phyloP scores from a whole-genome alignment of 2,113 vertebrate genomes.

The Chaetops frenatus region DNA sequence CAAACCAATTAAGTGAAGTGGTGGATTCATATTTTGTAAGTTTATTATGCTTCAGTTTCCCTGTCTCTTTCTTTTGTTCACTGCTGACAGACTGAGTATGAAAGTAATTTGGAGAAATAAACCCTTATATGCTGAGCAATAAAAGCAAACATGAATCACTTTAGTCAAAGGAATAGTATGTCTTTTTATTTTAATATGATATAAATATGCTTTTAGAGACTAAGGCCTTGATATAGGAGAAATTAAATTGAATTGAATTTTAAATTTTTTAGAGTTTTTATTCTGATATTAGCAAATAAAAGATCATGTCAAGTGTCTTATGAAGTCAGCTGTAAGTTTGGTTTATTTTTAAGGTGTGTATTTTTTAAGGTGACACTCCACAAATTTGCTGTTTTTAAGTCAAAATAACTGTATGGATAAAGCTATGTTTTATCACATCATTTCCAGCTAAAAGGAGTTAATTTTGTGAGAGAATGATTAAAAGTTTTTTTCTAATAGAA shows the following conservation, averaged over 20 bases:
- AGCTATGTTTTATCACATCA: not conserved
- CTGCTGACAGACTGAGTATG: not conserved
- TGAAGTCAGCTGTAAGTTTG: not conserved
- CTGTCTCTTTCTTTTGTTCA: not conserved
- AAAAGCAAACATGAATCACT: not conserved
- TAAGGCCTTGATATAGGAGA: not conserved
- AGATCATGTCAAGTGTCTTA: not conserved
- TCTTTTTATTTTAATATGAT: not conserved
- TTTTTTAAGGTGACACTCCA: not conserved
- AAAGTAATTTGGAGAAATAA: conserved; percentile 26
- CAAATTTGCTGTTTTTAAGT: not conserved
- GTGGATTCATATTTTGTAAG: conserved; percentile 16
- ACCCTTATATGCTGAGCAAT: not conserved
- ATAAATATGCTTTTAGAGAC: not conserved
- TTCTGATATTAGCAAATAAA: not conserved
- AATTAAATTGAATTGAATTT: not conserved
- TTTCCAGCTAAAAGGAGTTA: not conserved
- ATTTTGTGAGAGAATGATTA: not conserved
- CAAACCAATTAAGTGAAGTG: conserved; percentile 48
- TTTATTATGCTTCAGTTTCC: not conserved
- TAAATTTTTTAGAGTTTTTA: not conserved
- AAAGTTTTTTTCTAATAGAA: not conserved
- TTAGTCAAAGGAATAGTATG: not conserved
- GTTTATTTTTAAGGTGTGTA: not conserved
- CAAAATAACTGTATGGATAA: not conserved